These are phyloP conservation scores for Erynnis tages DNA, from an alignment of 2,888 invertebrate species.

Conservation along the genomic window DNA sequence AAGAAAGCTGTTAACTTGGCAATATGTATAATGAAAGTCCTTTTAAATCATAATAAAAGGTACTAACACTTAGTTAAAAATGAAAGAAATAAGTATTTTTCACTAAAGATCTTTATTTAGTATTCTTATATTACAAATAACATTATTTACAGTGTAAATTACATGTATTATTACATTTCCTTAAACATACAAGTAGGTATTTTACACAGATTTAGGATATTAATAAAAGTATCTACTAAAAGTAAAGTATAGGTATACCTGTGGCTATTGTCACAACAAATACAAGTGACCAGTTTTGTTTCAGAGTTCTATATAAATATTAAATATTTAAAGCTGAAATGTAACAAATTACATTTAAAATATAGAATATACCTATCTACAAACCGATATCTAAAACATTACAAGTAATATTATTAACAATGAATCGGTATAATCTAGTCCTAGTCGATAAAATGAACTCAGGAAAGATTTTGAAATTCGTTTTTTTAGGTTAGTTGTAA, in stretches of 20 bases:
- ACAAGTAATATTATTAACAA: not conserved
- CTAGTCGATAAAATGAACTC: no score
- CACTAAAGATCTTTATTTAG: slow-evolving; percentile 75
- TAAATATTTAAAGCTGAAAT: slow-evolving; percentile 25
- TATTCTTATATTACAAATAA: slow-evolving; percentile 74
- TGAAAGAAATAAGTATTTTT: slow-evolving; percentile 41
- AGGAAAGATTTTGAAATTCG: no score
- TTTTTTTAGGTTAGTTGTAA: no score
- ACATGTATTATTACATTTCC: slow-evolving; percentile 55
- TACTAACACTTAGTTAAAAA: no score
- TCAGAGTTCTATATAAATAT: slow-evolving; percentile 15
- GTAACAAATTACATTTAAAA: slow-evolving; percentile 12
- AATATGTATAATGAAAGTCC: no score
- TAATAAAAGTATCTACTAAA: slow-evolving; percentile 2
- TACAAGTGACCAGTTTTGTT: not conserved
- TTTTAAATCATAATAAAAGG: no score
- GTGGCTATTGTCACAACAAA: not conserved
- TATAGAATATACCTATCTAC: slow-evolving; percentile 10
- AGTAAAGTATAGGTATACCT: not conserved
- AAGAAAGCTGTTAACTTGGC: no score
- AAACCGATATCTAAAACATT: slow-evolving; percentile 1
- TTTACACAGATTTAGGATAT: slow-evolving; percentile 34
- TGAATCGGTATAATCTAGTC: no score
- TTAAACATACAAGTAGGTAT: slow-evolving; percentile 45
- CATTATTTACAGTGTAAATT: slow-evolving; percentile 72